Percentiles rank a stretch among this genome's conserved stretches.
These are phyloP conservation scores for Heterodera schachtii DNA, from an alignment of 1,140 invertebrate species.

Conservation along the genomic window DNA sequence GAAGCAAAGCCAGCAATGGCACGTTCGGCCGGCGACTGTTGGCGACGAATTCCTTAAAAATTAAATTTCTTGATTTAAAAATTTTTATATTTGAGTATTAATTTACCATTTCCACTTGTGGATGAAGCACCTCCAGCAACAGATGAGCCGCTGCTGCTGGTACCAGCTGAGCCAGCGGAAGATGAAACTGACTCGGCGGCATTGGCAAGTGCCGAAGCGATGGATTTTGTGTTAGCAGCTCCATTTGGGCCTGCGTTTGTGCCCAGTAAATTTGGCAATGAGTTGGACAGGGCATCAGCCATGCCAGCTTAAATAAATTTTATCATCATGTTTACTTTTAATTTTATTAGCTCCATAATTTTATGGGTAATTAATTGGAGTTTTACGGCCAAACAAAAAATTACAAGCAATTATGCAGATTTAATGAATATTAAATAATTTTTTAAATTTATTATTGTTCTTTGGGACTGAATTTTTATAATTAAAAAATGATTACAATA, in stretches of 20 bases:
- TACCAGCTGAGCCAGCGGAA: constrained; percentile 19
- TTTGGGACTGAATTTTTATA: too few relatives aligned
- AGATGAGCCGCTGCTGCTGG: constrained; percentile 14
- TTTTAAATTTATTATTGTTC: too few relatives aligned
- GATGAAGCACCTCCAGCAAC: neutral
- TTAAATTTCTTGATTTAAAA: too few relatives aligned
- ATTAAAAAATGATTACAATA: too few relatives aligned
- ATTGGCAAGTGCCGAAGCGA: constrained; percentile 26
- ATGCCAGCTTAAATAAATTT: constrained; percentile 53
- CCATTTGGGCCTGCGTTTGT: constrained; percentile 5
- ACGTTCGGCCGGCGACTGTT: constrained; percentile 61
- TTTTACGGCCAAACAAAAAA: too few relatives aligned
- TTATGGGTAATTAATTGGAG: too few relatives aligned
- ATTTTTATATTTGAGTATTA: neutral
- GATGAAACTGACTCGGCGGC: constrained; percentile 28
- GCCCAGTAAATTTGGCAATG: constrained; percentile 56
- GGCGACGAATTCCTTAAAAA: constrained; percentile 53
- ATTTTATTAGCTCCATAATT: too few relatives aligned
- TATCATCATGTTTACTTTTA: too few relatives aligned
- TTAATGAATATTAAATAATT: too few relatives aligned
- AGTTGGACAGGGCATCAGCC: constrained; percentile 61
- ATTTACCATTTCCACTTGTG: too few relatives aligned
- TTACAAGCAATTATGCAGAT: too few relatives aligned
- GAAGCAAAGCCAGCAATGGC: constrained; percentile 62
- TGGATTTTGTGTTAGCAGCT: neutral